Conservation (phyloP, 2,888 invertebrate species). For the Oligia latruncula region DNA sequence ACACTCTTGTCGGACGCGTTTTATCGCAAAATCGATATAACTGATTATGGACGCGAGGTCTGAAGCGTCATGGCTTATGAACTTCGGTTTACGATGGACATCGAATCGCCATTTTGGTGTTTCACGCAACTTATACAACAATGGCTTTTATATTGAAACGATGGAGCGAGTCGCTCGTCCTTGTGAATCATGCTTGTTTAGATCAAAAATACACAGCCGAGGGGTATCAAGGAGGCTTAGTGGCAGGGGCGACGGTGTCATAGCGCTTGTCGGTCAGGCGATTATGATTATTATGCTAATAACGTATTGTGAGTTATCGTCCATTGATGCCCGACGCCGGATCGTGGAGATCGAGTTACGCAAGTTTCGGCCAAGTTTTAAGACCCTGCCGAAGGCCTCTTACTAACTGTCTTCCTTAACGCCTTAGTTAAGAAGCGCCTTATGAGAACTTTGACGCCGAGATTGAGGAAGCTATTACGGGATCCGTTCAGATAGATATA, state of each 20-base stretch:
- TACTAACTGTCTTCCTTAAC: slow-evolving; percentile 89
- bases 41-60: slow-evolving; percentile 81
- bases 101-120: slow-evolving; percentile 75
- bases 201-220: slow-evolving; percentile 43
- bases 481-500: slow-evolving; percentile 89
- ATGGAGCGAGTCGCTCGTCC: slow-evolving; percentile 40
- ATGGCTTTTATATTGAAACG: slow-evolving; percentile 60
- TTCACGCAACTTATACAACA: slow-evolving; percentile 65
- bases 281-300: slow-evolving; percentile 85
- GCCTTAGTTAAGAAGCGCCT: slow-evolving; percentile 90
- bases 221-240: slow-evolving; percentile 48
- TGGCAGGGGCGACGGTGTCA: slow-evolving; percentile 43
- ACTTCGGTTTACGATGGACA: slow-evolving; percentile 83
- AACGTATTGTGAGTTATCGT: slow-evolving; percentile 86
- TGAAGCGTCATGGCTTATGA: slow-evolving; percentile 84
- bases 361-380: slow-evolving; percentile 88
- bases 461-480: slow-evolving; percentile 90
- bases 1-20: slow-evolving; percentile 82
- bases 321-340: slow-evolving; percentile 81
- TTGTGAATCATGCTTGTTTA: slow-evolving; percentile 41
- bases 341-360: slow-evolving; percentile 87
- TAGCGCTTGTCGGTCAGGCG: slow-evolving; percentile 69
- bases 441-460: slow-evolving; percentile 90
- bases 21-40: slow-evolving; percentile 88
- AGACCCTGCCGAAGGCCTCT: slow-evolving; percentile 88